Percentiles rank a stretch among this genome's conserved stretches.
phyloP scores from a whole-genome alignment of 2,113 vertebrate species.

The Hemiscyllium ocellatum region DNA sequence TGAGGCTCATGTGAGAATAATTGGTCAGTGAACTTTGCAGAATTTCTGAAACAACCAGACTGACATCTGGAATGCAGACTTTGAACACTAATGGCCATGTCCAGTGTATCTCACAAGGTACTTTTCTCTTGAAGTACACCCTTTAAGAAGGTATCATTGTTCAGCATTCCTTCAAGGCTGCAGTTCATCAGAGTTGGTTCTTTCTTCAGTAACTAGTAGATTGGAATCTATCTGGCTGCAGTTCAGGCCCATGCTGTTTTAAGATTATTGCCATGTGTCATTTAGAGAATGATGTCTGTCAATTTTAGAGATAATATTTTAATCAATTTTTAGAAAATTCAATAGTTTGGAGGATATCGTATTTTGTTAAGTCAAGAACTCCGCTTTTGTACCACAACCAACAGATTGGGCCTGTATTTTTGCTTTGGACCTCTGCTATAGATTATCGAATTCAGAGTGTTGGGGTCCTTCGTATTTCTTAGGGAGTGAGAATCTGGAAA shows the following conservation, averaged over 20 bases:
- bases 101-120: neutral
- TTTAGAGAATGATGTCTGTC: neutral
- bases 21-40: neutral
- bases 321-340: neutral
- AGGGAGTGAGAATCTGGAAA: neutral
- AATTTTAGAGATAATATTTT: neutral
- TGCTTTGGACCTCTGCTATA: neutral
- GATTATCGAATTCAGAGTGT: neutral
- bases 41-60: neutral
- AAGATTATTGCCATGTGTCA: neutral
- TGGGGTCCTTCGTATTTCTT: neutral
- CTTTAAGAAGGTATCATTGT: neutral
- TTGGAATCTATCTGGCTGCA: neutral
- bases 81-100: neutral
- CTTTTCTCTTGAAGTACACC: neutral
- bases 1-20: neutral
- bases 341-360: neutral
- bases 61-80: neutral
- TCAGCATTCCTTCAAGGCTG: neutral
- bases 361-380: neutral
- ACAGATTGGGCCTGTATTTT: neutral
- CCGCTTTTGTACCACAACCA: neutral
- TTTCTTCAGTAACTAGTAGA: neutral
- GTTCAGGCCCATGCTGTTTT: neutral
- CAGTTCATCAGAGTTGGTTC: neutral